Conservation (phyloP, 2,888 invertebrate species). For the Mycalesis mineus region DNA sequence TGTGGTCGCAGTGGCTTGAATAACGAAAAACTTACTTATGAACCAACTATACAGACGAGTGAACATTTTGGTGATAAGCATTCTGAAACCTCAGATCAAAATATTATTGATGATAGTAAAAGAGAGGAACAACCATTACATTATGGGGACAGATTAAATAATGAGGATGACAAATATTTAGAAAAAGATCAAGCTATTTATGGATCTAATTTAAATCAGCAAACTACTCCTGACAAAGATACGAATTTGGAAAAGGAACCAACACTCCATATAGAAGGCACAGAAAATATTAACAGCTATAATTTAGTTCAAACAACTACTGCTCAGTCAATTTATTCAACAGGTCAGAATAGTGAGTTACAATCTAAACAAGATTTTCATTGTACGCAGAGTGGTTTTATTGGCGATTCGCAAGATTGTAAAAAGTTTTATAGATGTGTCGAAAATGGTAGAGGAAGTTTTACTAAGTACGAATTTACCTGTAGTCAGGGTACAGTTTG, state of each 20-base stretch:
- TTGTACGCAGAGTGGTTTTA: constrained; percentile 77
- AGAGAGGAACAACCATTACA: background rate
- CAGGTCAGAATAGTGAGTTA: background rate
- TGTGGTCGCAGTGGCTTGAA: constrained; percentile 47
- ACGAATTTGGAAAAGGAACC: constrained; percentile 3
- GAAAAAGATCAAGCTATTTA: background rate
- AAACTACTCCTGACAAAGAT: background rate
- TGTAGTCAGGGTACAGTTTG: constrained; percentile 80
- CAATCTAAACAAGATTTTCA: constrained; percentile 18
- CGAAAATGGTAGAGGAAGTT: constrained; percentile 58
- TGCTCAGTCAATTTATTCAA: background rate
- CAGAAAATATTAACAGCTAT: background rate
- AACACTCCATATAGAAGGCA: background rate
- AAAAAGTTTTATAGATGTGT: constrained; percentile 84
- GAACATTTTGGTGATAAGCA: background rate
- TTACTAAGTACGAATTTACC: constrained; percentile 71
- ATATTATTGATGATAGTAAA: background rate
- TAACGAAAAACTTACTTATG: background rate
- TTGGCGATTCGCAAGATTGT: constrained; percentile 75
- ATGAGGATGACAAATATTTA: background rate
- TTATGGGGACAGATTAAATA: constrained; percentile 1
- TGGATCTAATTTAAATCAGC: background rate
- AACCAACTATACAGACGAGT: background rate
- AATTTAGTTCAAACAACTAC: background rate
- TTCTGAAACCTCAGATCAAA: background rate